Percentiles rank a stretch among this genome's conserved stretches.
These are phyloP conservation scores for Podocnemis expansa DNA, from an alignment of 2,113 vertebrate species.

Conservation along the genomic window DNA sequence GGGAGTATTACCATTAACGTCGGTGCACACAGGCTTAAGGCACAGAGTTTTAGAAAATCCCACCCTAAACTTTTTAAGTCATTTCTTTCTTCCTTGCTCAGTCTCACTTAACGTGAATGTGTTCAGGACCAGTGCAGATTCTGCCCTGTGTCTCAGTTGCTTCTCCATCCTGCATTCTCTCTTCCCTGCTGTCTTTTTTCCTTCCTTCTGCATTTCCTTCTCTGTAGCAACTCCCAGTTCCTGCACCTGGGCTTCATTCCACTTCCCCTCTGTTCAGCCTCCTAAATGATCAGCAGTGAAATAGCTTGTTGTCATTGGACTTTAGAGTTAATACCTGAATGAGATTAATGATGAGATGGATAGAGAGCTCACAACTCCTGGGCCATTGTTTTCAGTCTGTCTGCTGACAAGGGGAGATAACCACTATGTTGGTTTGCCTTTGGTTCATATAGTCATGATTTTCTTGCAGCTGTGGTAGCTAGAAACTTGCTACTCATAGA, in stretches of 20 bases:
- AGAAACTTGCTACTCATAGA: not conserved
- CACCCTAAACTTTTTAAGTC: not conserved
- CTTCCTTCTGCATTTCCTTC: no score
- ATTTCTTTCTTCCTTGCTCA: not conserved
- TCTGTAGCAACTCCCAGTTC: no score
- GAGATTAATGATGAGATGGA: not conserved
- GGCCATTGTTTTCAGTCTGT: not conserved
- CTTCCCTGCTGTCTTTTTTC: not conserved
- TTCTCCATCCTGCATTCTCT: not conserved
- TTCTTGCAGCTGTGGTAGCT: not conserved
- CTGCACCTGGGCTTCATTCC: not conserved
- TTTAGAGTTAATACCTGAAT: not conserved
- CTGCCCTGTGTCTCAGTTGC: rapidly evolving
- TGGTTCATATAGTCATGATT: rapidly evolving
- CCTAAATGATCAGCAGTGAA: not conserved
- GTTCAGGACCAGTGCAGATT: not conserved
- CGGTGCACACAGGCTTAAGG: not conserved
- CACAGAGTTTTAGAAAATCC: not conserved
- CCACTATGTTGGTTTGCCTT: not conserved
- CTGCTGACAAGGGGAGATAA: rapidly evolving
- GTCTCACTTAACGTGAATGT: not conserved
- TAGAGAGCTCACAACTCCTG: not conserved
- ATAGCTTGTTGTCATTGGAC: rapidly evolving
- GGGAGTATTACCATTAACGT: not conserved
- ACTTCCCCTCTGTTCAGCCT: not conserved